Evolutionary conservation across 1,140 invertebrate genomes (phyloP).

Genomic region (Cepaea nemoralis): DNA sequence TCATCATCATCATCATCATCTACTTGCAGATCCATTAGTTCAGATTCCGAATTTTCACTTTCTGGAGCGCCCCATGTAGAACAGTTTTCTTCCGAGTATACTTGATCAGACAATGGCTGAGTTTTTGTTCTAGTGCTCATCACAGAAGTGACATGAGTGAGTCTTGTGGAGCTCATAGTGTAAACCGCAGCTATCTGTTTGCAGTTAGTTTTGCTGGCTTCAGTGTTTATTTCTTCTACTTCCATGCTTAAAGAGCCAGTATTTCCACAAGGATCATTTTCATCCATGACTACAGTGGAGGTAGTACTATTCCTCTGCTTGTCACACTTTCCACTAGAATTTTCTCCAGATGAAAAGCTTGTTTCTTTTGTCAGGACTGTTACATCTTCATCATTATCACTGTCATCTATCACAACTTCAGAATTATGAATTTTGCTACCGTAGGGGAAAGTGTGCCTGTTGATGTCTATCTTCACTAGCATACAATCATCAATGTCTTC

Average conservation of each 20-base stretch:
- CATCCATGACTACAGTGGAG: background rate
- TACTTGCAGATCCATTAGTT: background rate
- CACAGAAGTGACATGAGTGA: background rate
- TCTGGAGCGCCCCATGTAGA: background rate
- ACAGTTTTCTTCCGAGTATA: background rate
- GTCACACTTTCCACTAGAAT: background rate
- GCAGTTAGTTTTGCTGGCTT: background rate
- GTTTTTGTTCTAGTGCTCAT: background rate
- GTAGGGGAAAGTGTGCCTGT: background rate
- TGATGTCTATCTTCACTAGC: constrained; percentile 25
- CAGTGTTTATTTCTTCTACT: background rate
- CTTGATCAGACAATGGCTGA: background rate
- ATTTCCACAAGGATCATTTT: background rate
- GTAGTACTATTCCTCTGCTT: background rate
- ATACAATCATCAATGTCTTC: constrained; percentile 28
- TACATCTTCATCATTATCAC: constrained; percentile 13
- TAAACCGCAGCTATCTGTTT: background rate
- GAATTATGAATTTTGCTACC: background rate
- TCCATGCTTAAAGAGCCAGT: background rate
- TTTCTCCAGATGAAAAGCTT: too few species aligned
- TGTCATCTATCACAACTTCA: constrained; percentile 23
- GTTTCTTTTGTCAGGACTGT: background rate
- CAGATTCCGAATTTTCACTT: too few species aligned
- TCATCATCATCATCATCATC: too few species aligned
- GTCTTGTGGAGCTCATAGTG: background rate